phyloP scores from a whole-genome alignment of 2,113 vertebrate genomes.

The Rhabdornis inornatus region DNA sequence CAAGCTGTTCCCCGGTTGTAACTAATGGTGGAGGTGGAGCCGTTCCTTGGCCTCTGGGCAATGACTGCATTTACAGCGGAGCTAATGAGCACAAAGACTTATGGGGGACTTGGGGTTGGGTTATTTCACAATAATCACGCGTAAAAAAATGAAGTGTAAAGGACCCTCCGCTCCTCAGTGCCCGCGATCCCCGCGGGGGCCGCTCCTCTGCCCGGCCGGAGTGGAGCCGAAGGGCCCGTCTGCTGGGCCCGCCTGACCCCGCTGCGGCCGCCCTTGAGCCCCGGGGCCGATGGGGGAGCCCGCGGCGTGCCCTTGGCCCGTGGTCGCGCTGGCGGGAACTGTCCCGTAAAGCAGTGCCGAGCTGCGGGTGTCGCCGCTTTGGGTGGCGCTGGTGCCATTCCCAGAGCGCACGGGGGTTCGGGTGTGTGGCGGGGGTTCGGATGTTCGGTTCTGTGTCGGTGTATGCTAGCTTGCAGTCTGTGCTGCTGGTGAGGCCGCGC shows the following conservation, averaged over 20 bases:
- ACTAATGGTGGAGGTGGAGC: accelerated
- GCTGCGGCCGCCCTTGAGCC: not conserved
- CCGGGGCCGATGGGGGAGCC: not conserved
- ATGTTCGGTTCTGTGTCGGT: accelerated
- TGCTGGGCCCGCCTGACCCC: no score
- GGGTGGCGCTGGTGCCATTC: not conserved
- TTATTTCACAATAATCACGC: accelerated
- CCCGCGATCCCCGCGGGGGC: not conserved
- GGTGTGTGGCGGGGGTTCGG: not conserved
- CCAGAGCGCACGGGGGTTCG: not conserved
- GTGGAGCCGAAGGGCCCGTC: not conserved
- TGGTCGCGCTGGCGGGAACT: not conserved
- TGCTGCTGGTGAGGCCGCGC: not conserved
- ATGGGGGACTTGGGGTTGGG: accelerated
- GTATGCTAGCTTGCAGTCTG: not conserved
- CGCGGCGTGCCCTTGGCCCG: not conserved
- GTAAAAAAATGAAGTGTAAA: accelerated
- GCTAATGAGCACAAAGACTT: not conserved
- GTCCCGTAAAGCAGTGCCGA: not conserved
- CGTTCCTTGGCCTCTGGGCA: accelerated
- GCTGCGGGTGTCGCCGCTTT: not conserved
- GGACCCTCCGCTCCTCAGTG: not conserved
- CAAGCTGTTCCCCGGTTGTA: accelerated
- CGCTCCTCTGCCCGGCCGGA: not conserved
- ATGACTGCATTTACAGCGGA: accelerated